phyloP scores from a whole-genome alignment of 2,113 vertebrate species.

The Falco punctatus region DNA sequence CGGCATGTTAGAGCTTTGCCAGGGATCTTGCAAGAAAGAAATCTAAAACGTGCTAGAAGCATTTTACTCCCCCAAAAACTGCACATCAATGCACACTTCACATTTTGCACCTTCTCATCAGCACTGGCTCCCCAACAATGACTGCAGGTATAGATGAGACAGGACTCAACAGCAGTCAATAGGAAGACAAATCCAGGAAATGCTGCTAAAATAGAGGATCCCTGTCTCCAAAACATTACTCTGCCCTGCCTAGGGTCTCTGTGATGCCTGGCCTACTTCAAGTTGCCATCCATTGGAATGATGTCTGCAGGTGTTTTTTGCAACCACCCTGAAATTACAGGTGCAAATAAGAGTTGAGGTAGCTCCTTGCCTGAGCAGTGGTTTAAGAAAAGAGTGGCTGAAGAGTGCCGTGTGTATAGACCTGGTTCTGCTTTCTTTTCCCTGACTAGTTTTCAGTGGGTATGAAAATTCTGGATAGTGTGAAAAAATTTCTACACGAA shows the following conservation, averaged over 20 bases:
- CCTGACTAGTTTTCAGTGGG: background rate
- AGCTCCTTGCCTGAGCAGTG: background rate
- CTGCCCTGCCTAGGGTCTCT: background rate
- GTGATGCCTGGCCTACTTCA: background rate
- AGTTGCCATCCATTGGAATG: rapidly evolving
- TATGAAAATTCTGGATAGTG: background rate
- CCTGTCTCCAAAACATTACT: background rate
- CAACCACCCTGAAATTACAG: background rate
- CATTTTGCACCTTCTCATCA: background rate
- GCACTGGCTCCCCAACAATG: background rate
- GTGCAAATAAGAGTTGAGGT: background rate
- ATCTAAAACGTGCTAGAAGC: background rate
- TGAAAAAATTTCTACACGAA: background rate
- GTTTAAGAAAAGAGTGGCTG: background rate
- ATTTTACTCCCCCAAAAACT: background rate
- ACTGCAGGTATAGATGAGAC: background rate
- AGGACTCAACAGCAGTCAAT: background rate
- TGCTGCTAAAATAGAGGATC: background rate
- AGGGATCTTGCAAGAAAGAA: background rate
- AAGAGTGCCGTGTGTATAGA: background rate
- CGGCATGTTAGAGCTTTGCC: background rate
- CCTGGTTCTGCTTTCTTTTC: background rate
- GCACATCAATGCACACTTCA: background rate
- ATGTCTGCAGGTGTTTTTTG: background rate
- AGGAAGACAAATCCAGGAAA: background rate